Percentiles rank a stretch among this genome's conserved stretches.
These are phyloP conservation scores for Eristalinus sepulchralis DNA, from an alignment of 2,888 invertebrate genomes.

Conservation along the genomic window DNA sequence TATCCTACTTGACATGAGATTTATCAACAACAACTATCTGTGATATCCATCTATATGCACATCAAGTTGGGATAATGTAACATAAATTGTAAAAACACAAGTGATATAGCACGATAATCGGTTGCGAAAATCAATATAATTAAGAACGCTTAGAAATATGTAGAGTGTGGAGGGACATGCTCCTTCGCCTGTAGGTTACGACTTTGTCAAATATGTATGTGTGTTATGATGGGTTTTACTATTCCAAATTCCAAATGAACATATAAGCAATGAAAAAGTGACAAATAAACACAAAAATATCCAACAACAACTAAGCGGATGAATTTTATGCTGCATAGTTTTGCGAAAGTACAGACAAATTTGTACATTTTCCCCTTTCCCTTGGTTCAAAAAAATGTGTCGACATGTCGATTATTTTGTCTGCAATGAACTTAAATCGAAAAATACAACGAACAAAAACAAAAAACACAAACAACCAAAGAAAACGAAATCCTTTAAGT, in stretches of 20 bases:
- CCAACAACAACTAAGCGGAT: neutral
- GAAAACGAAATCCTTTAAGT: constrained; percentile 55
- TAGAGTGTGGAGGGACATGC: neutral
- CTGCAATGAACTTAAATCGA: neutral
- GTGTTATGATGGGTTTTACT: neutral
- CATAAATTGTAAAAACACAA: neutral
- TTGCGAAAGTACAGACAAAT: too few relatives aligned
- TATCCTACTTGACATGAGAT: neutral
- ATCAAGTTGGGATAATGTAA: neutral
- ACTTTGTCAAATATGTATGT: neutral
- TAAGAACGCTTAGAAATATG: neutral
- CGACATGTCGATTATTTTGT: neutral
- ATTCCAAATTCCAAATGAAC: neutral
- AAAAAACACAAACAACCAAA: constrained; percentile 22
- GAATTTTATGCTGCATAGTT: neutral
- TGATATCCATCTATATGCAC: neutral
- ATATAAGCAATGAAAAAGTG: neutral
- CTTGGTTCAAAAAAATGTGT: neutral
- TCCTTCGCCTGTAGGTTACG: neutral
- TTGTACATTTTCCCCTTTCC: neutral
- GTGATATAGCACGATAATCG: neutral
- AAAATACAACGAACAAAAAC: constrained; percentile 4
- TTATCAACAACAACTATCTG: neutral
- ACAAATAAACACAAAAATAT: neutral
- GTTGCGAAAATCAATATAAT: neutral